Evolutionary conservation across 2,113 vertebrate genomes (phyloP).

Genomic region (Etheostoma cragini): DNA sequence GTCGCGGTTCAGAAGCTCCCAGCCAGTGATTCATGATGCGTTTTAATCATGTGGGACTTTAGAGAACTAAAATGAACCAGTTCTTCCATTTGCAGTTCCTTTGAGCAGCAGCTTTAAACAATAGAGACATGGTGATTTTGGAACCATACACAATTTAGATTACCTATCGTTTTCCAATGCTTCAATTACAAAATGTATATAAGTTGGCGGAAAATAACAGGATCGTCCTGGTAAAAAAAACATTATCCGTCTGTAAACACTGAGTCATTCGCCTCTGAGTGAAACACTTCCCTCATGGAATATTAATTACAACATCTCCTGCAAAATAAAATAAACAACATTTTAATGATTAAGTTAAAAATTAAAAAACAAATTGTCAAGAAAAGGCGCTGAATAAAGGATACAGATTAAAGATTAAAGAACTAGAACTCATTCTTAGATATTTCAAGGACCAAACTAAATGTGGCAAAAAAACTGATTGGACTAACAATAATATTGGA

Average conservation of each 20-base stretch:
- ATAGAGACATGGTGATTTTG: neutral
- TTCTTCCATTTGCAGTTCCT: fast-evolving
- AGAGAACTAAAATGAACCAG: neutral
- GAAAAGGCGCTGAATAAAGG: neutral
- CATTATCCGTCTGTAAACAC: neutral
- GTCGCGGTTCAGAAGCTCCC: conserved; percentile 8
- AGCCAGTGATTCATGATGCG: neutral
- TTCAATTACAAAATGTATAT: neutral
- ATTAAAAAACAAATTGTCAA: neutral
- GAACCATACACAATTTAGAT: neutral
- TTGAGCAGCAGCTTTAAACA: neutral
- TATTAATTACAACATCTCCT: neutral
- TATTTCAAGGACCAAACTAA: neutral
- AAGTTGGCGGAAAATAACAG: neutral
- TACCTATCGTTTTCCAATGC: neutral
- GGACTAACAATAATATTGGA: neutral
- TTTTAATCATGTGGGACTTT: neutral
- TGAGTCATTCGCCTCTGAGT: neutral
- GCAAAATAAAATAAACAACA: neutral
- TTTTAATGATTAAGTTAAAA: neutral
- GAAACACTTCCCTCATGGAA: neutral
- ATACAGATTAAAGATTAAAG: neutral
- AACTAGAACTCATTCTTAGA: neutral
- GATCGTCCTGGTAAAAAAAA: neutral
- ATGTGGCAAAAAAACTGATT: neutral